Evolutionary conservation across 2,797 vertebrate species (phyloP), one percentile per base, ranked within the genome.

Genomic region (Petrocephalus schoutedeni): DNA sequence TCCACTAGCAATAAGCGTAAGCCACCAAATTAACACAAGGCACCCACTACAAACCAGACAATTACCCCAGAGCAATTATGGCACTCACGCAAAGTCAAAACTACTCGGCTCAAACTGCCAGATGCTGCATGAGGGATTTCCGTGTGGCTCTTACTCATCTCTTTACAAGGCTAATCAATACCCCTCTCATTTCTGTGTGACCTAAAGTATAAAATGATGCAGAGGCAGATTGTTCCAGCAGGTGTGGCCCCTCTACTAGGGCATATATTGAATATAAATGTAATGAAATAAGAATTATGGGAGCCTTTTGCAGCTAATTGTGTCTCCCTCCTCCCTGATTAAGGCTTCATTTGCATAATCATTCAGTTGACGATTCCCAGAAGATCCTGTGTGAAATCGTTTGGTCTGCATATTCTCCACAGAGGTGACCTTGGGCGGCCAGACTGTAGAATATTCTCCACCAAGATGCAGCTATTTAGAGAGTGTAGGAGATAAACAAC

Each of bases 191-290:
- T 67, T 85, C 32, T 56, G 12, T n/a, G 61, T 85, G 49, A 54
- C 80, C 58, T 64, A 12, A 36, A 86, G 59, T 41, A 19, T 23
- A 59, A 16, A 54, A 21, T 87, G 82, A n/a, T 54, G 61, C 41
- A 86, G 88, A 85, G 86, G 61, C 89, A 88, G 86, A 90, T 89
- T 91, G 88, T 51, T 36, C 87, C 87, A 88, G 88, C 90, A 90
- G 89, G 91, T 90, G 89, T 77, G 88, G 77, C 45, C 45, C 57
- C 80, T 71, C 84, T 87, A 86, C 86, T 88, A 88, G 83, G 87
- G 88, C 71, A 85, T 87, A 89, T 90, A 89, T 89, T 91, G 87
- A 90, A 90, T 89, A 89, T 89, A 89, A 88, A 90, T 57, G 21
- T 56, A 41, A 82, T 87, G 74, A 90, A 88, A 67, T 89, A 87